These are phyloP conservation scores for Forbesichthys papilliferus DNA, from an alignment of 2,113 vertebrate species.

Conservation along the genomic window DNA sequence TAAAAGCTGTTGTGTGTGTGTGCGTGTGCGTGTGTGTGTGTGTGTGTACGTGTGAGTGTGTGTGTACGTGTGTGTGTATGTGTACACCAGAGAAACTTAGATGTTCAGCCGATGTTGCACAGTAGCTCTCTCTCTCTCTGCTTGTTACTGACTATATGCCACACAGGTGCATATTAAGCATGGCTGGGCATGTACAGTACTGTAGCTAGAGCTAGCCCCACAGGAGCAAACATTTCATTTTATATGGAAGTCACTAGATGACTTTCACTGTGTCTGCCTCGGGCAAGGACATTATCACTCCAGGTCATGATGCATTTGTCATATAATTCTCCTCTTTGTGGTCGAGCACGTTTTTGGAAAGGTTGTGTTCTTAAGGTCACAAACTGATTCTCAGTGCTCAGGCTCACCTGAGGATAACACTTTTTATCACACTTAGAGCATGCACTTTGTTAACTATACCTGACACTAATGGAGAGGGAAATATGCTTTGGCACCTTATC, in stretches of 20 bases:
- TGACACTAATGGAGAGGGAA: background rate
- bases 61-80: background rate
- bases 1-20: slow-evolving; percentile 18
- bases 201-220: slow-evolving; percentile 31
- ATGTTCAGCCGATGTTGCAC: slow-evolving; percentile 18
- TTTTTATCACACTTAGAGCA: background rate
- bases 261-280: slow-evolving; percentile 36
- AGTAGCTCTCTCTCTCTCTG: background rate
- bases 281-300: slow-evolving; percentile 27
- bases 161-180: slow-evolving; percentile 41
- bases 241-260: slow-evolving; percentile 38
- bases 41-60: background rate
- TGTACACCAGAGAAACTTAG: background rate
- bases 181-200: slow-evolving; percentile 52
- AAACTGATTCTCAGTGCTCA: background rate
- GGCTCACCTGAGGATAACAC: background rate
- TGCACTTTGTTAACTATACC: slow-evolving; percentile 15
- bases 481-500: slow-evolving; percentile 16
- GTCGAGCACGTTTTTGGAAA: slow-evolving; percentile 16
- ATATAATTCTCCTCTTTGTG: slow-evolving; percentile 15
- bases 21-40: slow-evolving; percentile 1
- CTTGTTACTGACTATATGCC: background rate
- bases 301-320: slow-evolving; percentile 18
- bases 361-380: background rate
- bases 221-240: slow-evolving; percentile 53